Base-by-base conservation (phyloP, 2,797 vertebrate genomes). In the Phalanger gymnotis region DNA sequence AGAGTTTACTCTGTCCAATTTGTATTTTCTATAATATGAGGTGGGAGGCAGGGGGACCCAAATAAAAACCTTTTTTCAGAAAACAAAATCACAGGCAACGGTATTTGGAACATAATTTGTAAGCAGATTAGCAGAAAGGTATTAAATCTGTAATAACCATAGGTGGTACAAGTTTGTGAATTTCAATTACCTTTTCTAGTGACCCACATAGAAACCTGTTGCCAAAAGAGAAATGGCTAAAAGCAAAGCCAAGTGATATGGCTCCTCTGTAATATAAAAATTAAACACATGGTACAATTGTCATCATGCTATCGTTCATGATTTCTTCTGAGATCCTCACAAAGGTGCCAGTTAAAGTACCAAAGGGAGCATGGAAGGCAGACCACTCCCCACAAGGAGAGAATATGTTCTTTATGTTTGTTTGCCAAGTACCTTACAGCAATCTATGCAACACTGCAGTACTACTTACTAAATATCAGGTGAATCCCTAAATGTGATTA, bases 331-430 rank as follows among this genome's bases (percentile, higher is more conserved):
- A 96, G 55, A 53, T 55, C 40, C 92, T 66, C 53, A 95, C 31
- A 96, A 94, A 95, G n/a, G 93, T 40, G 91, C 47, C 94, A 51
- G 51, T 53, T 53, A 95, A 91, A 95, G 54, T 56, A 90, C 40
- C 92, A 95, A 96, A 92, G 58, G 57, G 27, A 66, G 13, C 55
- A 87, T 3, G 89, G 92, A 92, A 96, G 53, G 30, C 81, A 94
- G n/a, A 47, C 25, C 53, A 1, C 54, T 95, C 56, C 54, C 90
- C 90, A 54, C 53, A 92, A 54, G 91, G 10, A 95, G 53, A 93
- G 6, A 92, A 93, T 54, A 91, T 3, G 52, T 40, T 9, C 53
- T 92, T 91, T 81, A 61, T 91, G 66, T 90, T 2, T 57, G 25
- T 61, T 2, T 57, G 25, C 57, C 53, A 93, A 73, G 25, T 10